A percentile compares a stretch with the other conserved stretches of the same genome.
Conservation (phyloP, 2,797 vertebrate species). For the Anabacerthia variegaticeps region DNA sequence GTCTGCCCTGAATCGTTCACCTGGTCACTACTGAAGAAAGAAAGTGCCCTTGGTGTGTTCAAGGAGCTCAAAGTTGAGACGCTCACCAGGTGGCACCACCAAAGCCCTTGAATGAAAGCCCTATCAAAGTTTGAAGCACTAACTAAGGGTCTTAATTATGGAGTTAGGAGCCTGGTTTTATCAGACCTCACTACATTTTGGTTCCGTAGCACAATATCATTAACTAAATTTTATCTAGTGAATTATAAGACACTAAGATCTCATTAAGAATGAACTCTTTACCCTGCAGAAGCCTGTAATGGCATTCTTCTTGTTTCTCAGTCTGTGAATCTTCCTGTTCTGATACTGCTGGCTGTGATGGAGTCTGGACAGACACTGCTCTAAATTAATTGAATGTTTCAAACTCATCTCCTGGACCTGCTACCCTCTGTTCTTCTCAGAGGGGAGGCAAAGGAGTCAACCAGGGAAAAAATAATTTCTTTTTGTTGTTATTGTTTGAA, state of each 20-base stretch:
- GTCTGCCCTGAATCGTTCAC: not conserved
- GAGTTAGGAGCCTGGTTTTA: not conserved
- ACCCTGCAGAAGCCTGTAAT: not conserved
- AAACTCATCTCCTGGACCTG: not conserved
- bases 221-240: not conserved
- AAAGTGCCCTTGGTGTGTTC: not conserved
- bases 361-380: not conserved
- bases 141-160: not conserved
- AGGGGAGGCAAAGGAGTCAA: not conserved
- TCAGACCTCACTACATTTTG: not conserved
- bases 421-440: not conserved
- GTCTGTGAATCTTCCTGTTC: not conserved
- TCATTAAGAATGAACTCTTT: not conserved
- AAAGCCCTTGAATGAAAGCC: not conserved
- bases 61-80: not conserved
- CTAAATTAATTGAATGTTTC: not conserved
- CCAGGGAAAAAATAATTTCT: not conserved
- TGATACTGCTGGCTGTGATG: not conserved
- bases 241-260: not conserved
- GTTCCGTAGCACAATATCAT: not conserved
- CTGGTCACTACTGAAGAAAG: not conserved
- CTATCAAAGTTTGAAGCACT: not conserved
- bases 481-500: not conserved
- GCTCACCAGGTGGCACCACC: not conserved
- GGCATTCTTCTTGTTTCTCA: not conserved